Evolutionary conservation across 2,113 vertebrate species (phyloP).

Genomic region (Lamprologus callipterus): DNA sequence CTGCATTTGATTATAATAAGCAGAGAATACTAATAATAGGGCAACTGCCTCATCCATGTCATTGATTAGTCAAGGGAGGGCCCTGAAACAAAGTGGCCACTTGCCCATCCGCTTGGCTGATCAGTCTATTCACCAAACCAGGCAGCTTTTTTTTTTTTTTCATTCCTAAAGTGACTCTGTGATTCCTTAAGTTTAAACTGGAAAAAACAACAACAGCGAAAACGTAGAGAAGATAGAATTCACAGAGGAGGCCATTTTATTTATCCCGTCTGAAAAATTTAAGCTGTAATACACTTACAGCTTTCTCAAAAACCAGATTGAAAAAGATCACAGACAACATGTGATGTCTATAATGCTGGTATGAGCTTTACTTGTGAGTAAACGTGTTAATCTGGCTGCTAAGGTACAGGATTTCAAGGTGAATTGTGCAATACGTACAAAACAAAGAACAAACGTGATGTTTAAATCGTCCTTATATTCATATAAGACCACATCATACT

Average conservation of each 20-base stretch:
- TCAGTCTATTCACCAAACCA: neutral
- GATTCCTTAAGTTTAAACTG: neutral
- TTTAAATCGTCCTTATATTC: neutral
- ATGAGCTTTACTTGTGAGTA: neutral
- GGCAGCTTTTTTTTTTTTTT: conserved; percentile 23
- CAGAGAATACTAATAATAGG: conserved; percentile 15
- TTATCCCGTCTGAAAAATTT: neutral
- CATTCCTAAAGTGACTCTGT: neutral
- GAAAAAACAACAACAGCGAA: neutral
- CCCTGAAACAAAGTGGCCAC: conserved; percentile 30
- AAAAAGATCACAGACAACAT: neutral
- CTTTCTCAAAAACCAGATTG: neutral
- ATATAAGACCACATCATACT: neutral
- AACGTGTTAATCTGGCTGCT: neutral
- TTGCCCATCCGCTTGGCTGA: neutral
- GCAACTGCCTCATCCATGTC: conserved; percentile 30
- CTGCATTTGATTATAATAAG: neutral
- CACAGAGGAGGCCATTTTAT: neutral
- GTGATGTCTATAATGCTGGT: neutral
- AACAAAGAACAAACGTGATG: neutral
- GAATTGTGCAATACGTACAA: neutral
- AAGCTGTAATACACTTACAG: neutral
- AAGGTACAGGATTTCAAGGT: neutral
- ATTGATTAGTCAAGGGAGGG: conserved; percentile 52
- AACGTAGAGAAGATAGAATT: neutral